These are phyloP conservation scores for Asarcornis scutulata DNA, from an alignment of 2,113 vertebrate genomes.

Conservation along the genomic window DNA sequence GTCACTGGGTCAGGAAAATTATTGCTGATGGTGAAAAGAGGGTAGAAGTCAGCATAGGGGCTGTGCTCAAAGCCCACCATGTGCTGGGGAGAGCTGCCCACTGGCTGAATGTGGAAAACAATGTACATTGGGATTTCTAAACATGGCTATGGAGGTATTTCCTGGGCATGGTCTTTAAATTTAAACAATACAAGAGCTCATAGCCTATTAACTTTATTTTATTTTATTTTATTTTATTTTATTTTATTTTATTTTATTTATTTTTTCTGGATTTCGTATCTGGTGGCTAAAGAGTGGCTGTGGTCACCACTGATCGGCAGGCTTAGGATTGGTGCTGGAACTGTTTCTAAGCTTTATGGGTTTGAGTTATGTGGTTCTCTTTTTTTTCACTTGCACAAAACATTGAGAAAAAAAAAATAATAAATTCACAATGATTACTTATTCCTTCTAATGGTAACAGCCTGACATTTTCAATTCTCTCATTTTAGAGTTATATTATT, in stretches of 20 bases:
- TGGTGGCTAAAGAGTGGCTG: not conserved
- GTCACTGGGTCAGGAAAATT: not conserved
- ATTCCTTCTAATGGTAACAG: not conserved
- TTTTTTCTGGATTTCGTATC: not conserved
- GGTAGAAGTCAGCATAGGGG: not conserved
- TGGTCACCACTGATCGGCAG: not conserved
- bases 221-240: too few relatives aligned
- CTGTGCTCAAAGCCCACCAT: not conserved
- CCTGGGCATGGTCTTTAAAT: not conserved
- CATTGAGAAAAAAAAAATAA: not conserved
- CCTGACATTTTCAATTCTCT: not conserved
- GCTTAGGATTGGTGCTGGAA: not conserved
- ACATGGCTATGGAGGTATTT: not conserved
- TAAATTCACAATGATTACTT: not conserved
- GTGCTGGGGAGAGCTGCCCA: not conserved
- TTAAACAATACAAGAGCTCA: not conserved
- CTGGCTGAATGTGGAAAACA: not conserved
- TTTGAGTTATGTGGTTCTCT: not conserved
- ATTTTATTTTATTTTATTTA: too few relatives aligned
- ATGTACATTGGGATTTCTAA: not conserved
- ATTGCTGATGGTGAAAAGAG: not conserved
- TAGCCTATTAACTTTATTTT: not conserved
- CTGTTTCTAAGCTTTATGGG: not conserved
- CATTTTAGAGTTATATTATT: not conserved
- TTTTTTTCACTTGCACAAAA: not conserved